These are phyloP conservation scores for Phenacoccus solenopsis DNA, from an alignment of 1,140 invertebrate genomes.

Conservation along the genomic window DNA sequence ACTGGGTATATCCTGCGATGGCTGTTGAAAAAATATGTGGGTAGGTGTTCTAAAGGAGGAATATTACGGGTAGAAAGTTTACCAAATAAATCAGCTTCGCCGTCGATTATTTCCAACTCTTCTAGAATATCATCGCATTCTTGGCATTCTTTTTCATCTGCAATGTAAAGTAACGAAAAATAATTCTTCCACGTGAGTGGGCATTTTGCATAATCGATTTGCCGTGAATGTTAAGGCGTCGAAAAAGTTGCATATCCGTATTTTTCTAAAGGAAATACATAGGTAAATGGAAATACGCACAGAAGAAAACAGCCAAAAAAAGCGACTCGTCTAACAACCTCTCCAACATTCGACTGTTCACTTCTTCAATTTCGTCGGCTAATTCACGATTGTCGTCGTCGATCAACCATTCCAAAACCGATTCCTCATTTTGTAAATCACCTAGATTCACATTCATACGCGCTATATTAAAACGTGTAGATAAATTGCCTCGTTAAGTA, in stretches of 20 bases:
- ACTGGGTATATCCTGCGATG: too few relatives aligned
- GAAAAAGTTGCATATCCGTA: too few relatives aligned
- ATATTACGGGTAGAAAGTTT: too few relatives aligned
- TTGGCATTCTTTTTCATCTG: slow-evolving; percentile 79
- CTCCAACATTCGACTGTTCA: slow-evolving; percentile 81
- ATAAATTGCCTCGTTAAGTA: too few relatives aligned
- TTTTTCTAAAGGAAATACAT: too few relatives aligned
- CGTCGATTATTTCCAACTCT: slow-evolving; percentile 82
- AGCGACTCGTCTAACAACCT: slow-evolving; percentile 75
- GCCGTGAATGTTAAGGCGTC: too few relatives aligned
- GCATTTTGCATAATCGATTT: too few relatives aligned
- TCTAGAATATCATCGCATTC: slow-evolving; percentile 81
- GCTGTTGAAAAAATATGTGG: too few relatives aligned
- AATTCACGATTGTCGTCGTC: slow-evolving; percentile 88
- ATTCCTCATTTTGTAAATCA: slow-evolving; percentile 80
- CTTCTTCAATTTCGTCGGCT: slow-evolving; percentile 86
- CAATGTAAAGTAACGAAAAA: slow-evolving; percentile 22
- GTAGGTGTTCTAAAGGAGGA: too few relatives aligned
- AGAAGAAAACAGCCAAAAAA: slow-evolving; percentile 82
- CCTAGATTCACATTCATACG: too few relatives aligned
- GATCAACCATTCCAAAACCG: slow-evolving; percentile 81
- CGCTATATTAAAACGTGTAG: too few relatives aligned
- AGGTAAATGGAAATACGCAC: too few relatives aligned
- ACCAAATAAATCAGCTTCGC: slow-evolving; percentile 82
- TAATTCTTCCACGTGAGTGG: neutral